Base-by-base conservation (phyloP, 2,797 vertebrate genomes). In the Paedocypris micromegethes region DNA sequence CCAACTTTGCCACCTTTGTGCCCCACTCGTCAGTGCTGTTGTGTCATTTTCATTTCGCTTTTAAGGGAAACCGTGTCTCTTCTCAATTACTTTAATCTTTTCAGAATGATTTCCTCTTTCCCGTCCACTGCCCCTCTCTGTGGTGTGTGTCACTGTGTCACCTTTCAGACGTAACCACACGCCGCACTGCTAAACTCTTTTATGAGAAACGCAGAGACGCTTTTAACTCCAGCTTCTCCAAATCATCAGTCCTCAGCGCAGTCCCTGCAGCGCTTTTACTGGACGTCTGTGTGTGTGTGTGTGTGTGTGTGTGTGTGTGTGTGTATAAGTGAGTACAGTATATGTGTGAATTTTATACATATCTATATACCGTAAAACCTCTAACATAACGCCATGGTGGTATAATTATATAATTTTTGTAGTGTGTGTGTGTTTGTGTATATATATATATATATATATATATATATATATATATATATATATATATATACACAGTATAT, bases 101-200 rank as follows among this genome's bases (percentile, higher is more conserved):
- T 72, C 66, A 75, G 58, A 78, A 78, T 60, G 7, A 75, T 72
- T 78, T 78, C 73, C 70, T 65, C 63, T 78, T 78, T 75, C 73
- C 76, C 59, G 43, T 62, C 56, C 59, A 55, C 59, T 56, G 67
- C 40, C 67, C 53, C 46, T 38, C 7, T 69, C 39, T 70, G 59
- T 8, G 58, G 67, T 62, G 9, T 62, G 5, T 68, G 69, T 62
- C 53, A 56, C 45, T 63, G 46, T 64, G 40, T 59, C 40, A 54
- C 66, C 63, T 75, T 70, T 70, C 66, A 58, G 37, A n/a, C 64
- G 59, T 65, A 44, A 75, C 70, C 73, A 45, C 67, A 75, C 44
- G 64, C 44, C 62, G 47, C 54, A 67, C 64, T 65, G 38, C 64
- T 68, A 37, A 39, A 56, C 55, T 51, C 58, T 55, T 52, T 58